Base-by-base conservation (phyloP, 1,140 invertebrate species). In the Brachionus sp. region DNA sequence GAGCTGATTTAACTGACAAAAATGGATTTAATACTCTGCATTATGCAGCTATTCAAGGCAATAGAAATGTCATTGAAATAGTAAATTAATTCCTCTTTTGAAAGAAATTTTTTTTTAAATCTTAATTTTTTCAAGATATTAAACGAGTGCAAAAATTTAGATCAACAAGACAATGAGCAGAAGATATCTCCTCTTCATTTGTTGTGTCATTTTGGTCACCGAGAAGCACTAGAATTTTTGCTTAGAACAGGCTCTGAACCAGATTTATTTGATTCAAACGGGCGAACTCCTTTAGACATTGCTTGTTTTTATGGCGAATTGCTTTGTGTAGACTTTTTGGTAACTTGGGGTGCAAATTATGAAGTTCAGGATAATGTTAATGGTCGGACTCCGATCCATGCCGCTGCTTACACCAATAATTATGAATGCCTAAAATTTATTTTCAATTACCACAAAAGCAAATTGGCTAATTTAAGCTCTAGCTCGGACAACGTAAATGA, bases 21-120 rank as follows among this genome's bases (percentile, higher is more conserved):
- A 82, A 82, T 50, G 78, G 78, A 19, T 66, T 19, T 70, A 66
- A 64, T 82, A 50, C 78, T 19, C 23, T 82, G 16, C 78, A 82
- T 33, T 66, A 66, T 53, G 78, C 78, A 1, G 53, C 78, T 16
- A 19, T 66, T 12, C 53, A 66, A 33, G 78, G 78, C 13, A 64
- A 82, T 50, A 66, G 39, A 39, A 82, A 64, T 33, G 57, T 82
- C 64, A 37, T 82, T 16, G 78, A 82, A 82, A 80, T 80, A 42
- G 77, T 80, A 29, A 78, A 16, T n/a, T 50, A 23, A 19, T 37
- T 39, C 42, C 10, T 16, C 2, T 77, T 19, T n/a, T 46, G 46
- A 50, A 46, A 46, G 2, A 42, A 44, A 19, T 33, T 75, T 75
- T 6, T 23, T 16, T 12, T 3, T 10, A 23, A 33, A 23, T 35